Conservation (phyloP, 2,797 vertebrate species). For the Florisuga fusca region DNA sequence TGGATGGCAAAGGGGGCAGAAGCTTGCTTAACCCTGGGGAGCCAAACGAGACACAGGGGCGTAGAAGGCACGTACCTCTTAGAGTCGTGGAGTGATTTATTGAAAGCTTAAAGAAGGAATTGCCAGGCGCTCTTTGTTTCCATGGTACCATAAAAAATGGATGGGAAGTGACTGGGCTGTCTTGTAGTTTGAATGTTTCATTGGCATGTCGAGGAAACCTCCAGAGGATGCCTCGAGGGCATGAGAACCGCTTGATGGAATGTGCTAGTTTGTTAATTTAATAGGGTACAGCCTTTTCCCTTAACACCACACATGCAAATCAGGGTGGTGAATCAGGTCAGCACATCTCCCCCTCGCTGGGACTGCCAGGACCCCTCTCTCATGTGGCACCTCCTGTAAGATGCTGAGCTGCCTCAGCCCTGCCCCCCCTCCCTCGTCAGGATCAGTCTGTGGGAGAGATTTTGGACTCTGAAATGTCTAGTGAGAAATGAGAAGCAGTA, state of each 20-base stretch:
- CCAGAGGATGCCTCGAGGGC: slow-evolving; percentile 69
- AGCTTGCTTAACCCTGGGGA: slow-evolving; percentile 3
- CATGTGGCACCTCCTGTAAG: neutral
- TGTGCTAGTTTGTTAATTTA: slow-evolving; percentile 72
- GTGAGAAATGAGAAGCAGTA: slow-evolving; percentile 10
- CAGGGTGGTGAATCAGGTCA: slow-evolving; percentile 54
- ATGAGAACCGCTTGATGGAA: slow-evolving; percentile 65
- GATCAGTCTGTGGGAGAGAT: neutral
- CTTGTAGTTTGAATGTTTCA: slow-evolving; percentile 67
- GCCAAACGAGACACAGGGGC: neutral
- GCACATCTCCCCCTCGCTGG: neutral
- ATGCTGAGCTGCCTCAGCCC: neutral
- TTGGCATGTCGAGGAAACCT: slow-evolving; percentile 64
- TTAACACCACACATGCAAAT: slow-evolving; percentile 37
- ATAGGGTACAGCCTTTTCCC: slow-evolving; percentile 54
- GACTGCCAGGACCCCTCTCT: neutral
- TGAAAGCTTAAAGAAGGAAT: slow-evolving; percentile 35
- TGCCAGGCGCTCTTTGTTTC: slow-evolving; percentile 62
- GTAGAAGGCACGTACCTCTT: neutral
- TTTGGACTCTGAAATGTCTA: neutral
- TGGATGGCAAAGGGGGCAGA: neutral
- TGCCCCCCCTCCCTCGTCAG: neutral
- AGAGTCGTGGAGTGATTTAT: slow-evolving; percentile 56
- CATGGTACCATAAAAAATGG: slow-evolving; percentile 72
- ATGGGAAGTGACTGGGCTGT: slow-evolving; percentile 70